Evolutionary conservation across 2,113 vertebrate genomes (phyloP).

Genomic region (Hypomesus transpacificus): DNA sequence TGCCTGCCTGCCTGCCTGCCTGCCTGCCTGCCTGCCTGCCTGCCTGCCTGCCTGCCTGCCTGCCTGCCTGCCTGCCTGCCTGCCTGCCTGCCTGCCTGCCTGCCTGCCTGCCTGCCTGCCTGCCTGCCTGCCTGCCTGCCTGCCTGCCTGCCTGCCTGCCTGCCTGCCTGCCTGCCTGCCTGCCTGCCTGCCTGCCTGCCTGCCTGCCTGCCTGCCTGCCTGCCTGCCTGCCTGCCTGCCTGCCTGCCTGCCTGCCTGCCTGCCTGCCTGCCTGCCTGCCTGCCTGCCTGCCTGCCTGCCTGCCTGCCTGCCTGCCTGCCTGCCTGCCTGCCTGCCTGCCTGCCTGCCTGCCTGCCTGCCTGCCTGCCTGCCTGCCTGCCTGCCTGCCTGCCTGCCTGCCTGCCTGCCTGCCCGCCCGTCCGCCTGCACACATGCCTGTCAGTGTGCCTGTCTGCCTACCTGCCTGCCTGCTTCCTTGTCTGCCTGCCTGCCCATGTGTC

Average conservation of each 20-base stretch:
- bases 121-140: neutral
- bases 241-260: neutral
- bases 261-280: neutral
- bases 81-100: neutral
- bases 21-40: neutral
- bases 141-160: neutral
- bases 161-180: neutral
- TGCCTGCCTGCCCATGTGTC: constrained; percentile 6
- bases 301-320: neutral
- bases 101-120: neutral
- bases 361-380: neutral
- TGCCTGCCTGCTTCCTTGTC: neutral
- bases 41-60: neutral
- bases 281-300: neutral
- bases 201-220: no score
- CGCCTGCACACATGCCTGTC: neutral
- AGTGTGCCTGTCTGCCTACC: neutral
- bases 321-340: neutral
- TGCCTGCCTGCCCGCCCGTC: neutral
- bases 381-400: neutral
- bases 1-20: neutral
- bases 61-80: neutral
- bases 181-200: neutral
- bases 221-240: neutral
- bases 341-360: no score